Evolutionary conservation across 1,140 invertebrate species (phyloP).

Genomic region (Drosophila santomea): DNA sequence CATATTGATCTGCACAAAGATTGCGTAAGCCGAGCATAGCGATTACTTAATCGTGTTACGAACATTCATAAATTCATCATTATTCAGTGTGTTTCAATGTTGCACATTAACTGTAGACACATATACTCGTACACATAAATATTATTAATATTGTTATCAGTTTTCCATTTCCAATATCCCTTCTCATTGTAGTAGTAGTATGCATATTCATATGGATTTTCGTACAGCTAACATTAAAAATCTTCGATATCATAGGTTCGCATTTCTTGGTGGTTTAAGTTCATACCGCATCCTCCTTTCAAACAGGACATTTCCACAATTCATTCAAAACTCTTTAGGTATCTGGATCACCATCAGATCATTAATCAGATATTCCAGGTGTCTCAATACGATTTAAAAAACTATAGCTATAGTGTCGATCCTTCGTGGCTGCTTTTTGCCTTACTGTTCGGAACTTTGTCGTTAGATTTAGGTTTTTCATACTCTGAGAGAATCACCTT

Average conservation of each 20-base stretch:
- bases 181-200: background rate
- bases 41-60: conserved; percentile 5
- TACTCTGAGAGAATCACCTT: too few species aligned
- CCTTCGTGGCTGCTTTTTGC: too few species aligned
- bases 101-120: conserved; percentile 42
- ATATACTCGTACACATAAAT: conserved; percentile 8
- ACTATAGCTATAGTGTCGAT: conserved; percentile 24
- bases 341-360: background rate
- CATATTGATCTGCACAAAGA: conserved; percentile 4
- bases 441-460: conserved; percentile 6
- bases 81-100: conserved; percentile 18
- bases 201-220: conserved; percentile 4
- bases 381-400: conserved; percentile 19
- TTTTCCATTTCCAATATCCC: conserved; percentile 2
- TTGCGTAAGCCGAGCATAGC: background rate
- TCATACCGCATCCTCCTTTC: background rate
- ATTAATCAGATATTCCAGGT: background rate
- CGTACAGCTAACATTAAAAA: conserved; percentile 23
- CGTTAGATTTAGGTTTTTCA: background rate
- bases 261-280: conserved; percentile 8
- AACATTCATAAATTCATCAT: conserved; percentile 42
- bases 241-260: conserved; percentile 10
- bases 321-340: background rate
- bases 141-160: conserved; percentile 10
- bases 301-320: background rate